Conservation (phyloP, 2,888 invertebrate genomes). For the Diarsia mendica region DNA sequence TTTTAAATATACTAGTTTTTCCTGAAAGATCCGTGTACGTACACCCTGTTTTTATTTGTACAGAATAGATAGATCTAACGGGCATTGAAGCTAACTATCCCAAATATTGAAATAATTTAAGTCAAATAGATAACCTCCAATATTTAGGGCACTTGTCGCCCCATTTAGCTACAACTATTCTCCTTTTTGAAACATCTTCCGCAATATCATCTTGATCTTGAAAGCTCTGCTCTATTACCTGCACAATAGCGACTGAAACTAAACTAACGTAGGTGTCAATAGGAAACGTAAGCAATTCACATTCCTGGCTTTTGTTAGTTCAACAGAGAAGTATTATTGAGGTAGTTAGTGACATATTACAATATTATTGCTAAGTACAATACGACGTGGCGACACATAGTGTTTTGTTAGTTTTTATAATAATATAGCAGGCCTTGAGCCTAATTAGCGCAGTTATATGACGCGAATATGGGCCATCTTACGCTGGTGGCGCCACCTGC, state of each 20-base stretch:
- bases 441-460: background rate
- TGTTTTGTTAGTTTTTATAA: conserved; percentile 16
- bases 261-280: background rate
- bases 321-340: conserved; percentile 14
- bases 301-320: conserved; percentile 30
- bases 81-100: too few relatives aligned
- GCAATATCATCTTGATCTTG: background rate
- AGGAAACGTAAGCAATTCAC: conserved; percentile 25
- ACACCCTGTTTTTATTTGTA: too few relatives aligned
- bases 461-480: background rate
- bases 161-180: background rate
- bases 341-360: conserved; percentile 34
- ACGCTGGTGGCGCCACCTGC: conserved; percentile 17
- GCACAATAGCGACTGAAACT: background rate
- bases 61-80: too few relatives aligned
- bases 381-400: background rate
- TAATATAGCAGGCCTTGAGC: conserved; percentile 28
- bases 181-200: background rate
- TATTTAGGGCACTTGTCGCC: background rate
- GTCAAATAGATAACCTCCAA: background rate
- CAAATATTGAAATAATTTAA: background rate
- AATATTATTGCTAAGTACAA: conserved; percentile 32
- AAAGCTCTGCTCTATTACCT: background rate
- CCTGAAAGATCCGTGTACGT: too few relatives aligned
- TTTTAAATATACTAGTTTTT: too few relatives aligned